A percentile compares a stretch with the other conserved stretches of the same genome.
These are phyloP conservation scores for Nasonia giraulti DNA, from an alignment of 1,140 invertebrate genomes.

Conservation along the genomic window DNA sequence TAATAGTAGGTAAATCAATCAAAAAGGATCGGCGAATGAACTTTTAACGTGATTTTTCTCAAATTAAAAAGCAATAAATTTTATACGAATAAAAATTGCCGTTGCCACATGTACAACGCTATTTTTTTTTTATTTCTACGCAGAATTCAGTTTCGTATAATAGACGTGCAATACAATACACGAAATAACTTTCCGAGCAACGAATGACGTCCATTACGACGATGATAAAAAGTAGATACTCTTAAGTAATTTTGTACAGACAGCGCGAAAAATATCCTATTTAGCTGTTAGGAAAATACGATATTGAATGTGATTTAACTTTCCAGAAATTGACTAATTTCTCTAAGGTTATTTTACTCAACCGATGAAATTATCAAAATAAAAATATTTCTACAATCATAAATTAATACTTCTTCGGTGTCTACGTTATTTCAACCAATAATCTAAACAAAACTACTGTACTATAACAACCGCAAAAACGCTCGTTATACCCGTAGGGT, in stretches of 20 bases:
- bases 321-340: conserved; percentile 1
- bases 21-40: not conserved
- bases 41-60: conserved; percentile 2
- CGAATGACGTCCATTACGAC: not conserved
- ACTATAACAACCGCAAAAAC: too few species aligned
- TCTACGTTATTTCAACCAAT: too few species aligned
- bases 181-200: not conserved
- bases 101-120: not conserved
- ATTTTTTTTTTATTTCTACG: not conserved
- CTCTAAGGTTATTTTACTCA: not conserved
- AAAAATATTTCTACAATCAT: not conserved
- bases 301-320: not conserved
- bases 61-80: conserved; percentile 34
- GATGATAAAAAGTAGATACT: not conserved
- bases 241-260: conserved; percentile 3
- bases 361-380: not conserved
- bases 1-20: conserved; percentile 18
- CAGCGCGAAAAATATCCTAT: not conserved
- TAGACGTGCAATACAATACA: too few species aligned
- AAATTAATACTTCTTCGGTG: not conserved
- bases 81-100: not conserved
- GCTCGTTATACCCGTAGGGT: conserved; percentile 25
- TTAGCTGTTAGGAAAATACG: not conserved
- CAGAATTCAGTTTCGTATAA: not conserved
- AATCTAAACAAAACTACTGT: too few species aligned